Evolutionary conservation across 2,888 invertebrate species (phyloP), one percentile per base, ranked within the genome.

Genomic region (Mythimna loreyi): DNA sequence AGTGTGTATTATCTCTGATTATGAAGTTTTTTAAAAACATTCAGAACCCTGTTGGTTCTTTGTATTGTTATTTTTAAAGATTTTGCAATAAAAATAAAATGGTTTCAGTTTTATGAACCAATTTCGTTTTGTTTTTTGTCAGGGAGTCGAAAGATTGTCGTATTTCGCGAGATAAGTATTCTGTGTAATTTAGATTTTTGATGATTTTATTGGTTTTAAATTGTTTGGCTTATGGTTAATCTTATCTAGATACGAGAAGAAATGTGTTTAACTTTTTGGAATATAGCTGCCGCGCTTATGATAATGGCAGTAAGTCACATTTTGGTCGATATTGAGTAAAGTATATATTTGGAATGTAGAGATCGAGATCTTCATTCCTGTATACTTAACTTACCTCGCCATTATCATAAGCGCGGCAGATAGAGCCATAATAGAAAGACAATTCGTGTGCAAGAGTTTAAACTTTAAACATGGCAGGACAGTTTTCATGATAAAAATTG

Each of bases 1-100:
- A 53, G 58, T 58, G 62, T 57, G 65, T 69, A 63, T 78, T 75
- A 71, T 71, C 74, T 72, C 77, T 75, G 52, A 74, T 85, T 80
- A 83, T 82, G 75, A 75, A 49, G 55, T 64, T 75, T 79, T 52
- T 57, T 6, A 30, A 28, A 52, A 60, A 67, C 63, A 62, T 78
- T 70, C 36, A n/a, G 28, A 69, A 49, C 49, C 11, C 16, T 47
- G 21, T 55, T 62, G 56, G 19, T 43, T 68, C 36, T 59, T 68
- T 50, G 43, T 60, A 68, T 65, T 63, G 58, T 59, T 66, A 67
- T 76, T 57, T 50, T 71, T 57, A 47, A 63, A 7, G 45, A 40
- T 1, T 58, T 45, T 23, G 53, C 55, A 49, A 21, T 45, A 55
- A 63, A 50, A 60, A 33, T 23, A 43, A 28, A 58, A 62, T n/a